These are phyloP conservation scores for Drosophila jambulina DNA, from an alignment of 1,140 invertebrate genomes.

Conservation along the genomic window DNA sequence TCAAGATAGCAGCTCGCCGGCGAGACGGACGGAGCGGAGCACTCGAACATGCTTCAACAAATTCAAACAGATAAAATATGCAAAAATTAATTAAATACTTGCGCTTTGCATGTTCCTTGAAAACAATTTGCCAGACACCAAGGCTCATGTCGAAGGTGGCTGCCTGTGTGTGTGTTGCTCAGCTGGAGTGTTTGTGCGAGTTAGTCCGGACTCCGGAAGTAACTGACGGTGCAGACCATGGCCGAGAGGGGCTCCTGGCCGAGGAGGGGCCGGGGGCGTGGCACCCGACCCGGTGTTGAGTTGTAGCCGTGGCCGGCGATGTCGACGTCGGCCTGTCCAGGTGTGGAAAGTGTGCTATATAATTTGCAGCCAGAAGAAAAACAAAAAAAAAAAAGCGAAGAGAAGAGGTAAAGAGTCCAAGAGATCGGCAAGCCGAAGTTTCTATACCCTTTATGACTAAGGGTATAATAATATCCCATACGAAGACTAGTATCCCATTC, in stretches of 20 bases:
- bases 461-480: background rate
- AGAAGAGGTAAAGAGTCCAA: background rate
- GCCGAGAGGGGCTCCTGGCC: slow-evolving; percentile 2
- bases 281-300: slow-evolving; percentile 51
- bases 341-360: slow-evolving; percentile 83
- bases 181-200: slow-evolving; percentile 22
- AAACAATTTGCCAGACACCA: slow-evolving; percentile 83
- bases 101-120: slow-evolving; percentile 83
- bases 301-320: slow-evolving; percentile 68
- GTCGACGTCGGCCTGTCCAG: slow-evolving; percentile 72
- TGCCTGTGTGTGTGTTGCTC: slow-evolving; percentile 23
- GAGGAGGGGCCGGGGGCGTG: slow-evolving; percentile 15
- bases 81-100: slow-evolving; percentile 84
- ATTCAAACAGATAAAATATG: slow-evolving; percentile 84
- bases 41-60: slow-evolving; percentile 80
- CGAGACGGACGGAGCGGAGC: slow-evolving; percentile 37
- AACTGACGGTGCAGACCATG: slow-evolving; percentile 42
- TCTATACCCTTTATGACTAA: background rate
- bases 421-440: background rate
- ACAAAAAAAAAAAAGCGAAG: slow-evolving; percentile 1
- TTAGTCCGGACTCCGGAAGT: slow-evolving; percentile 44
- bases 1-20: slow-evolving; percentile 54
- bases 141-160: slow-evolving; percentile 80
- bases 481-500: background rate
- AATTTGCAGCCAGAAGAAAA: slow-evolving; percentile 67